These are phyloP conservation scores for Vidua macroura DNA, from an alignment of 2,113 vertebrate species.

Conservation along the genomic window DNA sequence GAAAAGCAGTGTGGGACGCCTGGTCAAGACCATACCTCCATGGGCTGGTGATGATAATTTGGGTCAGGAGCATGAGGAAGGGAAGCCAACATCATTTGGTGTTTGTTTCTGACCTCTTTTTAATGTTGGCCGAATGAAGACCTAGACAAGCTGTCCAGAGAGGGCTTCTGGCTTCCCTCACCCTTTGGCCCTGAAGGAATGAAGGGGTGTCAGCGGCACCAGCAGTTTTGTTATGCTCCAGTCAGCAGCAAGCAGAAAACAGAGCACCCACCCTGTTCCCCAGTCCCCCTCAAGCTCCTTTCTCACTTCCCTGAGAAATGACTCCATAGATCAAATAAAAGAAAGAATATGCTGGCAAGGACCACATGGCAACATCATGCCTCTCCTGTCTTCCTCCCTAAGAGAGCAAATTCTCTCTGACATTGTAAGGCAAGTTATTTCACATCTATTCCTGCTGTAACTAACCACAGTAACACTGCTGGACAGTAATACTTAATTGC, in stretches of 20 bases:
- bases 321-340: neutral
- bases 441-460: neutral
- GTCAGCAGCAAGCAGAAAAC: neutral
- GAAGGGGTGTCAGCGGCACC: rapidly evolving
- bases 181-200: neutral
- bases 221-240: neutral
- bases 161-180: neutral
- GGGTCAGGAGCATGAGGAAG: neutral
- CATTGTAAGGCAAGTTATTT: neutral
- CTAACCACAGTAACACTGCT: neutral
- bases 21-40: rapidly evolving
- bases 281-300: rapidly evolving
- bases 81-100: neutral
- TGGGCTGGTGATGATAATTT: neutral
- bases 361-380: neutral
- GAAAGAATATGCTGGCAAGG: neutral
- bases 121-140: neutral
- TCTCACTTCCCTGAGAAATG: neutral
- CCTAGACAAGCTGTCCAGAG: neutral
- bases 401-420: conserved; percentile 4
- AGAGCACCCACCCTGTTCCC: neutral
- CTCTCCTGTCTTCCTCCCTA: neutral
- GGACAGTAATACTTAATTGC: conserved; percentile 65
- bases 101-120: neutral
- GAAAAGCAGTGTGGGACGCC: rapidly evolving